A percentile compares a stretch with the other conserved stretches of the same genome.
These are phyloP conservation scores for Uria lomvia DNA, from an alignment of 2,113 vertebrate species.

Conservation along the genomic window DNA sequence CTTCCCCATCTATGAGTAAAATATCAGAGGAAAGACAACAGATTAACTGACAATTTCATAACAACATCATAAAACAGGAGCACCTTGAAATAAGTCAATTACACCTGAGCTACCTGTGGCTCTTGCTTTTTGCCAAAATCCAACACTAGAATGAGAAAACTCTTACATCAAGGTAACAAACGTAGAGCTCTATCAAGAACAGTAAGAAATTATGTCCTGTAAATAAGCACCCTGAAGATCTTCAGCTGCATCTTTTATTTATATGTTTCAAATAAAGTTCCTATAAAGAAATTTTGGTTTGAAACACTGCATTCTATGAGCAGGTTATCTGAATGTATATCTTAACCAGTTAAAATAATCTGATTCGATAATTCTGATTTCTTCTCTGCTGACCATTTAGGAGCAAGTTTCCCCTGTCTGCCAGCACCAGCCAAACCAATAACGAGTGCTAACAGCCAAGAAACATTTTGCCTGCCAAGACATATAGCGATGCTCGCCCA, in stretches of 20 bases:
- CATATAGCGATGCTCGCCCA: accelerated
- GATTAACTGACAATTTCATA: background rate
- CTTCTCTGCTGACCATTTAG: background rate
- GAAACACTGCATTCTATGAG: background rate
- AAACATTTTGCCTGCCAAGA: background rate
- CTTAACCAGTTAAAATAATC: background rate
- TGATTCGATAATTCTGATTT: background rate
- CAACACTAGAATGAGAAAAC: background rate
- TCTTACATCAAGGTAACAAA: background rate
- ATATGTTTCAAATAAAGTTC: background rate
- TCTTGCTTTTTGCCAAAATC: background rate
- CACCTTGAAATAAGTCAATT: background rate
- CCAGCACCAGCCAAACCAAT: background rate
- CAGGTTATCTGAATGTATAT: accelerated
- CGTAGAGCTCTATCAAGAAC: background rate
- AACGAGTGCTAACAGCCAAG: accelerated
- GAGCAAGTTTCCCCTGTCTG: background rate
- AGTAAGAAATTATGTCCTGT: background rate
- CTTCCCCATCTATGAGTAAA: constrained; percentile 64
- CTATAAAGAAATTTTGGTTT: background rate
- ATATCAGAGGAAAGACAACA: background rate
- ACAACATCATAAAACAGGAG: background rate
- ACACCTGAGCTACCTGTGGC: background rate
- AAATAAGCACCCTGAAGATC: background rate
- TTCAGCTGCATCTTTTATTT: background rate